Evolutionary conservation across 2,113 vertebrate species (phyloP), one percentile per base, ranked within the genome.

Genomic region (Rallus limicola): DNA sequence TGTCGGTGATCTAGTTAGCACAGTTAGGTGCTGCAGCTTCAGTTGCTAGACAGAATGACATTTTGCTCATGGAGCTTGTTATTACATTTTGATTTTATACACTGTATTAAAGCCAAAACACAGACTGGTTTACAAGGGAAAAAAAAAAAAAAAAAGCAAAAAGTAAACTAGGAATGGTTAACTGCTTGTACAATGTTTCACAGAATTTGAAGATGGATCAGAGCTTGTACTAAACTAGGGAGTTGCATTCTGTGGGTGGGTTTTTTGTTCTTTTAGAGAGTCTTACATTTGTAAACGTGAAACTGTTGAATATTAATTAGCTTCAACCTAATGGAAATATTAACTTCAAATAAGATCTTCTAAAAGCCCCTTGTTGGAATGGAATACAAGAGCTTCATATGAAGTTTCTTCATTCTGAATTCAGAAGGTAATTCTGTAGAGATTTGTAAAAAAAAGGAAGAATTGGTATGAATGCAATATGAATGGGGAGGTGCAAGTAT

Each of bases 1-100:
- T 85, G 79, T 60, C 42, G 79, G 84, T 94, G 88, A 84, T 93
- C 81, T 88, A 95, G 84, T 97, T 97, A 95, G 80, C 92, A 89
- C 95, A 84, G 88, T 89, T 82, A 82, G 76, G 46, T 94, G 63
- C 86, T 86, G 63, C 72, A 92, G 46, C 79, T 94, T 95, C 52
- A 62, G 65, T 87, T 83, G 72, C 72, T 90, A 95, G 95, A 95
- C 69, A 96, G 86, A 84, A 83, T 92, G 84, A 94, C 69, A 76
- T 94, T 94, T 95, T 95, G 26, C 31, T 93, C 83, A 86, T 15
- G 38, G 86, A 95, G 38, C 65, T 90, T 96, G 82, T 95, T 97
- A 95, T 88, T 89, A 95, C 38, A 42, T 86, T 94, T 92, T 94
- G 62, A 62, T 86, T 95, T 94, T 89, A 77, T 91, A 78, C 17